A percentile compares a stretch with the other conserved stretches of the same genome.
phyloP scores from a whole-genome alignment of 1,140 invertebrate species.

The Homalodisca vitripennis region DNA sequence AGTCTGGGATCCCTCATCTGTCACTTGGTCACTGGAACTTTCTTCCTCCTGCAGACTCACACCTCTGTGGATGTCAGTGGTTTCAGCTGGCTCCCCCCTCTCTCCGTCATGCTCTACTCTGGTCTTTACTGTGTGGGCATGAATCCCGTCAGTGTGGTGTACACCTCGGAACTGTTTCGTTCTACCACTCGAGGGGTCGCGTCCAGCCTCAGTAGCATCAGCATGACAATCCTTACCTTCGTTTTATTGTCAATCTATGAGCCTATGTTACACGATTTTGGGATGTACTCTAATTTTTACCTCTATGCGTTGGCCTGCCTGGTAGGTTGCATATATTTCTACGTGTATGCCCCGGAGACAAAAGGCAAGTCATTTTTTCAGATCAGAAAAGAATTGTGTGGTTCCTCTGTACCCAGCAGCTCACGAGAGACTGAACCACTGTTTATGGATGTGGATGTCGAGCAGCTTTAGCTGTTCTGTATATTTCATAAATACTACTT shows the following conservation, averaged over 20 bases:
- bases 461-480: no score
- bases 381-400: slow-evolving; percentile 48
- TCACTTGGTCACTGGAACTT: slow-evolving; percentile 25
- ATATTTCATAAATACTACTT: no score
- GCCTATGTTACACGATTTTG: slow-evolving; percentile 49
- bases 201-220: slow-evolving; percentile 48
- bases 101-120: slow-evolving; percentile 4
- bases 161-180: slow-evolving; percentile 37
- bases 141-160: slow-evolving; percentile 2
- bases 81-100: not conserved
- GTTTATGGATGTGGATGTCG: slow-evolving; percentile 4
- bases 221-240: slow-evolving; percentile 47
- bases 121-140: slow-evolving; percentile 3
- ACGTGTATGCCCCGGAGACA: slow-evolving; percentile 76
- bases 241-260: slow-evolving; percentile 49
- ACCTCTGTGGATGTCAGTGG: not conserved
- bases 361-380: slow-evolving; percentile 74
- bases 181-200: slow-evolving; percentile 51
- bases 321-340: slow-evolving; percentile 59
- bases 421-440: not conserved
- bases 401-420: not conserved
- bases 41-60: slow-evolving; percentile 22
- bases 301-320: slow-evolving; percentile 61
- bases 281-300: slow-evolving; percentile 61
- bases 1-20: slow-evolving; percentile 30